Base-by-base conservation (phyloP, 2,113 vertebrate species). In the Corythornis cristatus region DNA sequence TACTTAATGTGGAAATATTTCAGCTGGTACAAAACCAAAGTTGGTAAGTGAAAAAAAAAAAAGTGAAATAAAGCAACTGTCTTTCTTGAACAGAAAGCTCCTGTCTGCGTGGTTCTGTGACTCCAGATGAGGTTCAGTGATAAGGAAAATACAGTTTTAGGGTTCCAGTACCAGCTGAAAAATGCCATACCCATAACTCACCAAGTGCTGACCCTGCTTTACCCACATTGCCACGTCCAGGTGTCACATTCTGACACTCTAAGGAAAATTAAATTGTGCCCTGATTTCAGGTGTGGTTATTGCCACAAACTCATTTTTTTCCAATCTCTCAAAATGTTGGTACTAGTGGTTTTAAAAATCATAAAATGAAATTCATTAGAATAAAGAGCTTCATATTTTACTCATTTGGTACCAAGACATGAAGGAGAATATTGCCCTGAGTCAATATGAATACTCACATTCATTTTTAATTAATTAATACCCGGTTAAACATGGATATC, bases 401-500 rank as follows among this genome's bases (percentile, higher is more conserved):
- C 43, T 67, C 5, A 37, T 88, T 91, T 86, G 20, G 46, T 56
- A 86, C 31, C n/a, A 67, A 23, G 57, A 67, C 0, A 5, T 72
- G 72, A 91, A 88, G 13, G 20, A 72, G 54, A 73, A 62, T 62
- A 81, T 64, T 78, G 48, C 45, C 3, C 1, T 86, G 81, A 93
- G 91, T 74, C 57, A 83, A 54, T 31, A 48, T 1, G 13, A 91
- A 82, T 82, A 91, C 84, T 72, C 42, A 73, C 45, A n/a, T 76
- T 91, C 2, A 22, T 75, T 81, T 93, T 79, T 15, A 90, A 95
- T 93, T 89, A 85, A 89, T 95, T 90, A 90, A 79, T 84, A 74
- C 85, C 90, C 83, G 53, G 33, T 91, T 94, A 95, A 96, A 94
- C 54, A 89, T 0, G 2, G 71, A 56, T 88, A 93, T 75, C 79